Base-by-base conservation (phyloP, 2,113 vertebrate genomes). In the Carassius auratus region DNA sequence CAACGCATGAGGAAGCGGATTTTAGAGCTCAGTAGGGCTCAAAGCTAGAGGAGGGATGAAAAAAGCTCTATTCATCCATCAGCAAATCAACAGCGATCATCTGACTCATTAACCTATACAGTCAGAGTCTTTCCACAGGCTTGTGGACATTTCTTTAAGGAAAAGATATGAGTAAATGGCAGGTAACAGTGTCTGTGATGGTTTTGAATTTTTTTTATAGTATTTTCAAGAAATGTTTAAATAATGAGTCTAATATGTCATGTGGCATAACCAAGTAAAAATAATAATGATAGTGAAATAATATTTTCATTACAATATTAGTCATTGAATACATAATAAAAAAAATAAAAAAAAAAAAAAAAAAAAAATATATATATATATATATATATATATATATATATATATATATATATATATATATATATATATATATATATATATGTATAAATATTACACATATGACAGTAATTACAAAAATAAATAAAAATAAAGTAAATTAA, bases 21-120 rank as follows among this genome's bases (percentile, higher is more conserved):
- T 83, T 83, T 73, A 83, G 81, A 83, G 81, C 81, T 83, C 81
- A 83, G 68, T 83, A 83, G 68, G 68, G 68, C 68, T 83, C 81
- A 73, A 57, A 83, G 81, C 81, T 83, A 57, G 50, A 83, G 68
- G 81, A 83, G 30, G 66, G 30, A 38, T 55, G 48, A 57, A 83
- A 69, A 73, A 83, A 83, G 68, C 66, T 73, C 81, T 59, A 83
- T 73, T 83, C 81, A 83, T 83, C 81, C 68, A 83, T 83, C 79
- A 81, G 62, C 79, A 21, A 81, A 83, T 83, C 81, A 83, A 52
- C 62, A 52, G 62, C n/a, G 79, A 81, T 59, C 81, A 73, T 73
- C 81, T 83, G 81, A 83, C 33, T 83, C 52, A 73, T 71, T 71
- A 83, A 73, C 66, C 59, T 59, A 52, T 50, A 80, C n/a, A 8